These are phyloP conservation scores for Drosophila mercatorum DNA, from an alignment of 2,888 invertebrate species.

Conservation along the genomic window DNA sequence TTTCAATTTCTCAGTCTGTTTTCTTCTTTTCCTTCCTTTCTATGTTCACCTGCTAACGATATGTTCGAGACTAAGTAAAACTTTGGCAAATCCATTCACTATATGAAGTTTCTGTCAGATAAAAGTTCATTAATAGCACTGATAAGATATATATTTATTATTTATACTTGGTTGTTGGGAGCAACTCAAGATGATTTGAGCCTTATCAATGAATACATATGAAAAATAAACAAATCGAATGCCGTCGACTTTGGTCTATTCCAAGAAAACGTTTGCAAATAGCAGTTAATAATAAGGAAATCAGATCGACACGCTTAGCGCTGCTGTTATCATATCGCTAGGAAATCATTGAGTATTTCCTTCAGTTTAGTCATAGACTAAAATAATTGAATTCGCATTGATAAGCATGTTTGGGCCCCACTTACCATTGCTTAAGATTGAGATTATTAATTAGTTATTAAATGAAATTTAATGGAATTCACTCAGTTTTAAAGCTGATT, in stretches of 20 bases:
- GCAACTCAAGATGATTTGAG: slow-evolving; percentile 4
- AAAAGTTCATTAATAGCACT: not conserved
- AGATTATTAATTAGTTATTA: slow-evolving; percentile 1
- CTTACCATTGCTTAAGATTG: not conserved
- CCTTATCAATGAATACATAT: slow-evolving; percentile 26
- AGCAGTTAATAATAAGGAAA: slow-evolving; percentile 1
- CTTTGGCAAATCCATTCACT: not conserved
- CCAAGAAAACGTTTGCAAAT: not conserved
- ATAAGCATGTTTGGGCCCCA: slow-evolving; percentile 7
- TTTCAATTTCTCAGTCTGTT: no score
- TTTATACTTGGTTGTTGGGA: not conserved
- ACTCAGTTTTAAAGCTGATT: not conserved
- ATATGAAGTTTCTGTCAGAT: slow-evolving; percentile 21
- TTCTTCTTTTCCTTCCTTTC: not conserved
- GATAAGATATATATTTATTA: slow-evolving; percentile 37
- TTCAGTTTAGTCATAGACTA: not conserved
- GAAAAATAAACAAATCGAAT: not conserved
- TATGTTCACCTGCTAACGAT: slow-evolving; percentile 14
- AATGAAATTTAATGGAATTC: not conserved
- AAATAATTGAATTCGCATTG: not conserved
- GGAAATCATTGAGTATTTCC: slow-evolving; percentile 5
- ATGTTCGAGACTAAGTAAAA: slow-evolving; percentile 26
- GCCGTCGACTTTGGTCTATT: not conserved
- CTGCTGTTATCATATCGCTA: slow-evolving; percentile 4
- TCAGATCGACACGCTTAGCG: slow-evolving; percentile 2